Conservation (phyloP, 2,797 vertebrate species). For the Anabas testudineus region DNA sequence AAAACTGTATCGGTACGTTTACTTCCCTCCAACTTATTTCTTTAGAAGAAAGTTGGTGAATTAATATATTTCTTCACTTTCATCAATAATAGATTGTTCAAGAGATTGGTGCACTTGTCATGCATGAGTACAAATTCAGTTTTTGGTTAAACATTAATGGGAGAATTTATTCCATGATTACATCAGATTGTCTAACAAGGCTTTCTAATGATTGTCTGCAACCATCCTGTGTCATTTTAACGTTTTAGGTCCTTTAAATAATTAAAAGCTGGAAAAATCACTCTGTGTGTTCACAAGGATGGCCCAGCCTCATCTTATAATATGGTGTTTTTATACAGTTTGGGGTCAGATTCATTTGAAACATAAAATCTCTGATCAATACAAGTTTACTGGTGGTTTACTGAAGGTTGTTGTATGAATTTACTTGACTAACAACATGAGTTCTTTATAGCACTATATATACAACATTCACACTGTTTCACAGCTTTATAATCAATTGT, state of each 20-base stretch:
- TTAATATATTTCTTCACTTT: slow-evolving; percentile 49
- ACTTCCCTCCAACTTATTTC: slow-evolving; percentile 7
- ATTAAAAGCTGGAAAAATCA: slow-evolving; percentile 62
- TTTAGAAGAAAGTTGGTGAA: slow-evolving; percentile 18
- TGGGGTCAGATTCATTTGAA: slow-evolving; percentile 11
- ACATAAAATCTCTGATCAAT: neutral
- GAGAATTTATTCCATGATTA: slow-evolving; percentile 52
- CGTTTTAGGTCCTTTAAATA: slow-evolving; percentile 70
- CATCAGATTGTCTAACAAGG: slow-evolving; percentile 68
- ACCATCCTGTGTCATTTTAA: slow-evolving; percentile 65
- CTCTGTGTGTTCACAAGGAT: slow-evolving; percentile 63
- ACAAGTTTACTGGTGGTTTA: no score
- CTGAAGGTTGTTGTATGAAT: no score
- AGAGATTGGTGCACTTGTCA: slow-evolving; percentile 37
- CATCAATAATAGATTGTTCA: slow-evolving; percentile 55
- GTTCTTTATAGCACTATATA: slow-evolving; percentile 8
- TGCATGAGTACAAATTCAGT: slow-evolving; percentile 50
- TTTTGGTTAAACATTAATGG: slow-evolving; percentile 63
- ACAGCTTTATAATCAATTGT: neutral
- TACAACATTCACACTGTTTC: neutral
- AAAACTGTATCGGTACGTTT: neutral
- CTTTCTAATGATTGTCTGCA: slow-evolving; percentile 57
- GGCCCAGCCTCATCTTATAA: slow-evolving; percentile 40
- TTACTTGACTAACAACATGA: neutral
- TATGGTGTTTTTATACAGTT: neutral